These are phyloP conservation scores for Onychomys leucogaster DNA, from an alignment of 2,797 vertebrate genomes.

Conservation along the genomic window DNA sequence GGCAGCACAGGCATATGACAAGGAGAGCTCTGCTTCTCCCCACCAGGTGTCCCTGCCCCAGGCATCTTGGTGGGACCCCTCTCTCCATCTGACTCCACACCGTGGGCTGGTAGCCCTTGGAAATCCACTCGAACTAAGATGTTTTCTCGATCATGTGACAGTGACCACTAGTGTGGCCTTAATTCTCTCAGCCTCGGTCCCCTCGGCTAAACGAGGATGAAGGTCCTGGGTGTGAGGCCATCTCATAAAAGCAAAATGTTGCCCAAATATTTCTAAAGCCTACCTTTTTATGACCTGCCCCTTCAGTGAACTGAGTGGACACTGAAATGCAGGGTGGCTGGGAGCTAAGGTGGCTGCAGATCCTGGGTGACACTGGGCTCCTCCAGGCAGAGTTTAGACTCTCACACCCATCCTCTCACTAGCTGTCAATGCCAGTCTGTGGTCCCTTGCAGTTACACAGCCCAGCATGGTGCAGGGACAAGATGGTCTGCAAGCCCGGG, in stretches of 20 bases:
- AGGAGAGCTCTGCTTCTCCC: not conserved
- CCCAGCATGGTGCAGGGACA: not conserved
- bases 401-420: not conserved
- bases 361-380: not conserved
- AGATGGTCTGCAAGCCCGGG: accelerated
- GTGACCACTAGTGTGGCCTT: not conserved
- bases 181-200: not conserved
- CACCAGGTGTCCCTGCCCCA: not conserved
- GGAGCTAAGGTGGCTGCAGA: not conserved
- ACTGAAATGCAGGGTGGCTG: not conserved
- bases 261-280: not conserved
- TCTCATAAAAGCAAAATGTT: constrained; percentile 6
- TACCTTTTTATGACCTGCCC: not conserved
- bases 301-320: not conserved
- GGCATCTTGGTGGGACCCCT: not conserved
- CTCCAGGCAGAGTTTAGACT: too few species aligned
- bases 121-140: not conserved
- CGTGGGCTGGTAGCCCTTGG: not conserved
- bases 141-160: not conserved
- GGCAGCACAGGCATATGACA: not conserved
- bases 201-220: not conserved
- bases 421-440: not conserved
- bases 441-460: too few species aligned
- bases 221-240: not conserved
- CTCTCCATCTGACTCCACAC: not conserved